Evolutionary conservation across 2,888 invertebrate genomes (phyloP).

Genomic region (Hipparchia sbordonii): DNA sequence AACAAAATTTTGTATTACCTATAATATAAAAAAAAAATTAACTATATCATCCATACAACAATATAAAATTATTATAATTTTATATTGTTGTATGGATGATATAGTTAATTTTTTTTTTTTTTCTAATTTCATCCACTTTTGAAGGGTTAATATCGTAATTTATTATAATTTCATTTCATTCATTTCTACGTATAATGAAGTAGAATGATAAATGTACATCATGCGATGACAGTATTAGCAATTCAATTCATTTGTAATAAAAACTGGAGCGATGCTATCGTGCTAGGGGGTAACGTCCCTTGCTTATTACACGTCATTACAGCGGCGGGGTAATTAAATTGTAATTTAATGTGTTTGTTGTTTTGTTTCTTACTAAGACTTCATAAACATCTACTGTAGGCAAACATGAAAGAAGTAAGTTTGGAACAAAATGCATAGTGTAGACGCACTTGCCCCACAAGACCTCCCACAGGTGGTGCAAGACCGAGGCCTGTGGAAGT

Average conservation of each 20-base stretch:
- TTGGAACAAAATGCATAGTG: no score
- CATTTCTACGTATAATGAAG: slow-evolving; percentile 27
- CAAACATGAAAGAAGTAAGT: no score
- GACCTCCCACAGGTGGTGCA: no score
- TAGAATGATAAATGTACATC: slow-evolving; percentile 54
- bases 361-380: slow-evolving; percentile 1
- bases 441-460: no score
- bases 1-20: no score
- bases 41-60: not conserved
- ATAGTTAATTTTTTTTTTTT: not conserved
- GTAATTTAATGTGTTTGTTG: slow-evolving; percentile 33
- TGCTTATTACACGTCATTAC: slow-evolving; percentile 64
- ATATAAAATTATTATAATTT: no score
- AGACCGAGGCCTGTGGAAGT: no score
- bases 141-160: slow-evolving; percentile 13
- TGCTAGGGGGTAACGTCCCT: slow-evolving; percentile 55
- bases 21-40: not conserved
- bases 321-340: slow-evolving; percentile 29
- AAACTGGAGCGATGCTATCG: slow-evolving; percentile 61
- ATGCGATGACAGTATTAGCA: slow-evolving; percentile 61
- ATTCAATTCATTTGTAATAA: slow-evolving; percentile 64
- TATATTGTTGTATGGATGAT: not conserved
- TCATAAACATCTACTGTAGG: not conserved
- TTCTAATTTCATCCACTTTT: slow-evolving; percentile 1
- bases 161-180: slow-evolving; percentile 43